These are phyloP conservation scores for Babylonia areolata DNA, from an alignment of 1,140 invertebrate species.

Conservation along the genomic window DNA sequence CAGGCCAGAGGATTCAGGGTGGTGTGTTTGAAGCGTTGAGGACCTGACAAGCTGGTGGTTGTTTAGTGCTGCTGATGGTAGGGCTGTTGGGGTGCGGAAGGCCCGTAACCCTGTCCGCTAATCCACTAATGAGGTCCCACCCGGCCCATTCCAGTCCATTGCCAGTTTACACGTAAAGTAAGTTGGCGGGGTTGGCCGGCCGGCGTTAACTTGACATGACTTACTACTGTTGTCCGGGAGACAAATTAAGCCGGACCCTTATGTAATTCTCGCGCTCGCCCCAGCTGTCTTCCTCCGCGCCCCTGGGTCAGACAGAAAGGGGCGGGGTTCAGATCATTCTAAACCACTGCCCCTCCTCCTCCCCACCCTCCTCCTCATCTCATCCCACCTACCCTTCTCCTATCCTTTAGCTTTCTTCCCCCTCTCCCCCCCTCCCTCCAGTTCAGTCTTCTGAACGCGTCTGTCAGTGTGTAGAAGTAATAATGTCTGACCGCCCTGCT, in stretches of 20 bases:
- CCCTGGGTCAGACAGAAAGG: constrained; percentile 1
- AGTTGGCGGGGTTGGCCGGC: neutral
- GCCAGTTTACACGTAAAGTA: neutral
- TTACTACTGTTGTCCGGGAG: neutral
- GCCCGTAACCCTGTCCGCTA: neutral
- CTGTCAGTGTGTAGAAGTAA: constrained; percentile 5
- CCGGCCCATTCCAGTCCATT: neutral
- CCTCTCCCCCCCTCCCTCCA: neutral
- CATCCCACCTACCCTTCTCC: neutral
- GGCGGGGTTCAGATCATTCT: neutral
- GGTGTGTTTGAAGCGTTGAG: neutral
- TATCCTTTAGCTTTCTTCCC: neutral
- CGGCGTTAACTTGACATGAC: constrained; percentile 7
- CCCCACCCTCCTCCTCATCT: neutral
- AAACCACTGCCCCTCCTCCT: neutral
- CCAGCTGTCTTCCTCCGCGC: neutral
- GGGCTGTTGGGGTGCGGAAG: neutral
- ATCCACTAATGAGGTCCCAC: neutral
- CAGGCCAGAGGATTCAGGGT: neutral
- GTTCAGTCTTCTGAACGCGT: neutral
- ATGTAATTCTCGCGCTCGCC: constrained; percentile 18
- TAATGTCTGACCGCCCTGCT: neutral
- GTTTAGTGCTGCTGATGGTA: neutral
- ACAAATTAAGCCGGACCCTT: constrained; percentile 11
- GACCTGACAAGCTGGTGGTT: neutral